Evolutionary conservation across 1,140 invertebrate species (phyloP), one percentile per base, ranked within the genome.

Genomic region (Pygmarrhopalites habei): DNA sequence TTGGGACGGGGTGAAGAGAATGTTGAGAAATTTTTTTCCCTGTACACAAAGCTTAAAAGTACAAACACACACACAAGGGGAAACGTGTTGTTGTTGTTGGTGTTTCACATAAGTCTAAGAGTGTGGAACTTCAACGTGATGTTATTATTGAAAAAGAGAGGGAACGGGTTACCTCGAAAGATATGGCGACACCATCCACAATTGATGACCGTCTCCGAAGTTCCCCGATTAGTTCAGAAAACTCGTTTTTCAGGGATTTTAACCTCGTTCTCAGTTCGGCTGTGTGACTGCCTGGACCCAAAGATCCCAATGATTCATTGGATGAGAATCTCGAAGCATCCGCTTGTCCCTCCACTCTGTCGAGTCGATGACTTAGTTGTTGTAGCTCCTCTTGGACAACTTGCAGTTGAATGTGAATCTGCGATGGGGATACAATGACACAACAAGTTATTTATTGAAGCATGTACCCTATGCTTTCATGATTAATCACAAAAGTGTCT

Each of bases 351-450:
- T 64, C 53, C 39, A 72, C 71, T 1, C 65, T 62, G 21, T 79
- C 76, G 7, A 77, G 66, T 52, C 74, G 71, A 41, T 75, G 69
- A 25, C 75, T 79, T 32, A 80, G 66, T 35, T 76, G 75, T 60
- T 78, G 77, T 1, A 81, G 73, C 64, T 81, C 77, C 58, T 79
- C 75, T 65, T 82, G 80, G 12, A 81, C 77, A 32, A 74, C 65
- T 43, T 76, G 73, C 70, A 81, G 75, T 62, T 79, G 77, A 47
- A 76, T 71, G 58, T 80, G 77, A 47, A 81, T 72, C 79, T 80
- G 32, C 5, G 15, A 35, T n/a, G n/a, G n/a, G n/a, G n/a, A n/a
- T n/a, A n/a, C n/a, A n/a, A n/a, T n/a, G n/a, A n/a, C n/a, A n/a
- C n/a, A n/a, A n/a, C n/a, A n/a, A n/a, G n/a, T n/a, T n/a, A n/a